A percentile compares a stretch with the other conserved stretches of the same genome.
These are phyloP conservation scores for Pomatostomus ruficeps DNA, from an alignment of 2,113 vertebrate genomes.

Conservation along the genomic window DNA sequence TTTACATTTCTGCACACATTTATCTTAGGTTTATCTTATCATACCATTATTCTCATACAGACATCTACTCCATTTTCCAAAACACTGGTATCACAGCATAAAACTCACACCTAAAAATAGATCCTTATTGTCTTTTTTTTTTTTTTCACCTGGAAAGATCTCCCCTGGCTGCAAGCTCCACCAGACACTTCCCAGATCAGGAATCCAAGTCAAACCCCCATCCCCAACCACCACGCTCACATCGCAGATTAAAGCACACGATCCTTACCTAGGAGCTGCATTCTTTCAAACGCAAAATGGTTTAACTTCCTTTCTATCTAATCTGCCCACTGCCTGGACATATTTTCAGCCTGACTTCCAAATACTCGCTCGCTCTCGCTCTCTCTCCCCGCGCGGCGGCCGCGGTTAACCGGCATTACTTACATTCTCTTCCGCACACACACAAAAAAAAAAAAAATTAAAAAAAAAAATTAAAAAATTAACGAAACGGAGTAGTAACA, in stretches of 20 bases:
- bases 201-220: constrained; percentile 16
- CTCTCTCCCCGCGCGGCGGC: constrained; percentile 64
- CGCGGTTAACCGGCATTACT: constrained; percentile 72
- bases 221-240: neutral
- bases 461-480: neutral
- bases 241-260: neutral
- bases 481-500: neutral
- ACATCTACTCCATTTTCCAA: constrained; percentile 53
- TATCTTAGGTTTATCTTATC: neutral
- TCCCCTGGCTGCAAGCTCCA: constrained; percentile 26
- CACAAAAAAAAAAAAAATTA: neutral
- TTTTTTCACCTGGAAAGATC: constrained; percentile 59
- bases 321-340: constrained; percentile 66
- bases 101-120: constrained; percentile 66
- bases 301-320: constrained; percentile 73
- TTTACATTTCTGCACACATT: constrained; percentile 40
- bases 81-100: neutral
- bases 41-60: constrained; percentile 27
- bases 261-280: constrained; percentile 78
- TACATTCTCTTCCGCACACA: constrained; percentile 71
- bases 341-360: constrained; percentile 71
- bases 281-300: constrained; percentile 73
- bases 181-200: constrained; percentile 7
- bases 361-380: constrained; percentile 51
- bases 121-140: constrained; percentile 46